These are phyloP conservation scores for Macropus fuliginosus DNA, from an alignment of 2,797 vertebrate genomes.

Conservation along the genomic window DNA sequence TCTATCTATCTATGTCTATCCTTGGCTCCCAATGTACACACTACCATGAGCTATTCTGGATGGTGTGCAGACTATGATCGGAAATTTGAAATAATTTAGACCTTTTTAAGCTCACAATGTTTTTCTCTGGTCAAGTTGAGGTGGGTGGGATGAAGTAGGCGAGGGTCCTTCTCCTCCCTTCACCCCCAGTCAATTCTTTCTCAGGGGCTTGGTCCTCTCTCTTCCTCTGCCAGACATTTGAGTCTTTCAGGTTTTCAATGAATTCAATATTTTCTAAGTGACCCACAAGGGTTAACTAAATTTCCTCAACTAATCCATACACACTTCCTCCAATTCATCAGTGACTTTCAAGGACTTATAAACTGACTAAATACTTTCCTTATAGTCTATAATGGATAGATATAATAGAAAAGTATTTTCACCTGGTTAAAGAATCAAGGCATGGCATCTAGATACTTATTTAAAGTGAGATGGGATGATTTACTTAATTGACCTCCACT, in stretches of 20 bases:
- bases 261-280: not conserved
- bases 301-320: not conserved
- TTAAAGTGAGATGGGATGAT: not conserved
- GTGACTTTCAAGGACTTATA: not conserved
- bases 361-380: not conserved
- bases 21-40: too few relatives aligned
- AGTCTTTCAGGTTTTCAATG: not conserved
- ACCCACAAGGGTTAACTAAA: not conserved
- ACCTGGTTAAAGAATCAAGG: not conserved
- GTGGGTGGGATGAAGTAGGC: too few relatives aligned
- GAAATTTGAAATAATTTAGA: too few relatives aligned
- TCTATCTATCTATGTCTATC: too few relatives aligned
- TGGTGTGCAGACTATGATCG: too few relatives aligned
- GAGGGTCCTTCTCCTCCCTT: too few relatives aligned
- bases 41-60: too few relatives aligned
- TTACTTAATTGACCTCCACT: not conserved
- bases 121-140: too few relatives aligned
- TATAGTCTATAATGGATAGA: not conserved
- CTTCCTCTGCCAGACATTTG: not conserved
- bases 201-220: not conserved
- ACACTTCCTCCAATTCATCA: not conserved
- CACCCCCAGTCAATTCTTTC: too few relatives aligned
- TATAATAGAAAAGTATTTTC: not conserved
- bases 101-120: too few relatives aligned
- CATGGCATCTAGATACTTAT: not conserved